Conservation (phyloP, 2,797 vertebrate genomes). For the Gymnothorax reevesii region DNA sequence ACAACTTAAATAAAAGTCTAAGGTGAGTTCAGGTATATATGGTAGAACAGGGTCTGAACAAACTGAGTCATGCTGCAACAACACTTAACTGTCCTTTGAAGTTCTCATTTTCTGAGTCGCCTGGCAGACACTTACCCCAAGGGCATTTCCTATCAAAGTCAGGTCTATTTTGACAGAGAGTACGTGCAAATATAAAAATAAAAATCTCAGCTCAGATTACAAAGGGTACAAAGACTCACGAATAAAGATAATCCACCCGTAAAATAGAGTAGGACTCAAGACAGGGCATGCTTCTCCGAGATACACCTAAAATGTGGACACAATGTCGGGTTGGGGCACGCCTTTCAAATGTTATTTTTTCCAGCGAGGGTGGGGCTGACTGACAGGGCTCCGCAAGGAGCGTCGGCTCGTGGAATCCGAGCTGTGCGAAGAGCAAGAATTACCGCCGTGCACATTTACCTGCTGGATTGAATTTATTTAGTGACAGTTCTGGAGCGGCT, state of each 20-base stretch:
- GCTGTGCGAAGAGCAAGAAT: too few species aligned
- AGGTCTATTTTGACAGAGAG: background rate
- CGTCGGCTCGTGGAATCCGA: too few species aligned
- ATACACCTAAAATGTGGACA: background rate
- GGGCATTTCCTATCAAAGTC: background rate
- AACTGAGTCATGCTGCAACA: too few species aligned
- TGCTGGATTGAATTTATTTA: too few species aligned
- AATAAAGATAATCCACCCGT: background rate
- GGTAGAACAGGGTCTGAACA: background rate
- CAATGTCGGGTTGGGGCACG: background rate
- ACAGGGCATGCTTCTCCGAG: background rate
- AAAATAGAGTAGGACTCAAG: background rate
- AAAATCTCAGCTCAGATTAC: background rate
- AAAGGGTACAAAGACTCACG: background rate
- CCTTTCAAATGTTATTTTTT: background rate
- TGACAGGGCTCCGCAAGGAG: background rate
- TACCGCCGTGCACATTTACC: too few species aligned
- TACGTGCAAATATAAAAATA: background rate
- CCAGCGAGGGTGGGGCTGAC: background rate
- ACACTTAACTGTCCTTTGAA: background rate
- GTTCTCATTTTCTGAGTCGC: background rate
- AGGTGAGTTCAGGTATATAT: too few species aligned
- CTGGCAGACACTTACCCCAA: background rate
- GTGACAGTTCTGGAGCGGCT: background rate
- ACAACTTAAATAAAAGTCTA: background rate